Percentiles rank a stretch among this genome's conserved stretches.
Conservation (phyloP, 2,888 invertebrate species). For the Drosophila ezoana region DNA sequence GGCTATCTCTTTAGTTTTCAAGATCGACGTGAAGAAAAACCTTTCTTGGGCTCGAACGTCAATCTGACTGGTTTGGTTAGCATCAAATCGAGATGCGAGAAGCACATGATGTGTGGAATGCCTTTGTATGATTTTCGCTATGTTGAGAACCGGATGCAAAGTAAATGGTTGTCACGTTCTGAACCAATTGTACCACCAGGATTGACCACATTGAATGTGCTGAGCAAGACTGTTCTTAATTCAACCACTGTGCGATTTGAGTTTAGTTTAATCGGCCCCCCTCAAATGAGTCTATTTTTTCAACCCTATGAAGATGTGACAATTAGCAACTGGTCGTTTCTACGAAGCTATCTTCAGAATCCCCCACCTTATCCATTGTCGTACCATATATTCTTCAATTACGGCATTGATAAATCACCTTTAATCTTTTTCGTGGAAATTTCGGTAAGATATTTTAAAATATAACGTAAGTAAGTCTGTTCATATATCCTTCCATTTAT, state of each 20-base stretch:
- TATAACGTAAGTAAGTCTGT: too few species aligned
- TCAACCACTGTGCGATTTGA: constrained; percentile 57
- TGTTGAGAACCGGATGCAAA: constrained; percentile 38
- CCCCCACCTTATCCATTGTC: constrained; percentile 55
- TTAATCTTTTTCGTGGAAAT: constrained; percentile 72
- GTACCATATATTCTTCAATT: constrained; percentile 69
- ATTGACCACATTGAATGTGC: constrained; percentile 55
- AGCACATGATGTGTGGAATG: constrained; percentile 77
- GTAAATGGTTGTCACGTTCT: constrained; percentile 68
- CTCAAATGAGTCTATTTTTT: constrained; percentile 75
- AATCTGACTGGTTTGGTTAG: constrained; percentile 58
- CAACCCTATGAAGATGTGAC: constrained; percentile 65
- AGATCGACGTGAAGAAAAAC: constrained; percentile 78
- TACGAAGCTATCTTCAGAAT: constrained; percentile 54
- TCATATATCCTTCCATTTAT: neutral
- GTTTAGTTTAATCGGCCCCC: constrained; percentile 68
- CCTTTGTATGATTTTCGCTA: constrained; percentile 67
- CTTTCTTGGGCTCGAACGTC: constrained; percentile 46
- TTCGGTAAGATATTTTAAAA: constrained; percentile 28
- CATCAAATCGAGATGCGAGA: constrained; percentile 62
- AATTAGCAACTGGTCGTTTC: constrained; percentile 74
- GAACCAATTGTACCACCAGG: constrained; percentile 52
- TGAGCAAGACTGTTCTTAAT: constrained; percentile 56
- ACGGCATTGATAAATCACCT: constrained; percentile 65
- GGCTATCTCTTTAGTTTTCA: constrained; percentile 85